Base-by-base conservation (phyloP, 1,140 invertebrate genomes). In the Laupala kohalensis region DNA sequence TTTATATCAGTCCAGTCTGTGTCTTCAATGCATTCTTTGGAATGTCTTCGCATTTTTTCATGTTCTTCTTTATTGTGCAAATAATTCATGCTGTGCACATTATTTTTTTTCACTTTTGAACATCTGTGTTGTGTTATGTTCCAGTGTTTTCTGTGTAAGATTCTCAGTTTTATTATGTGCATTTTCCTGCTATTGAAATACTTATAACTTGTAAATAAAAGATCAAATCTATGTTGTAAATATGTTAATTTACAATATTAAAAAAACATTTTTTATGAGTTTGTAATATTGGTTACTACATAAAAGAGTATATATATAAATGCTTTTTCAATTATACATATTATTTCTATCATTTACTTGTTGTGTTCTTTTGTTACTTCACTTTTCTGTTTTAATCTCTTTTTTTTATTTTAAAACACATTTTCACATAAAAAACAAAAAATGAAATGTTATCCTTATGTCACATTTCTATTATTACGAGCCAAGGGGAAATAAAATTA, bases 1-100 rank as follows among this genome's bases (percentile, higher is more conserved):
- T 53, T 53, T 53, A 13, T 53, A 53, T 53, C 37, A 4, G 19
- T 53, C 19, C 19, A 2, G 70, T 71, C 64, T 66, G 70, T 71
- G 70, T 71, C 69, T 71, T 70, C 26, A 71, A 27, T 71, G 70
- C 70, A 71, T 64, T 71, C 64, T 71, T 65, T 71, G 70, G 70
- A 71, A 71, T 71, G 70, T 71, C 70, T 27, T 19, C 24, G 62
- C 63, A 71, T 65, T 66, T 24, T 27, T 71, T 29, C 28, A 64
- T 64, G 25, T n/a, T 70, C 29, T 68, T 30, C 27, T 37, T 68
- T 68, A 29, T 68, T 15, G 67, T 29, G 67, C 67, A 68, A 68
- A 68, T 28, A 68, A 68, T 25, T 68, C n/a, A 27, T 68, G 67
- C 67, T 68, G n/a, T 68, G 67, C 67, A 68, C 67, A n/a, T 68